Conservation (phyloP, 1,140 invertebrate species). For the Panulirus ornatus region DNA sequence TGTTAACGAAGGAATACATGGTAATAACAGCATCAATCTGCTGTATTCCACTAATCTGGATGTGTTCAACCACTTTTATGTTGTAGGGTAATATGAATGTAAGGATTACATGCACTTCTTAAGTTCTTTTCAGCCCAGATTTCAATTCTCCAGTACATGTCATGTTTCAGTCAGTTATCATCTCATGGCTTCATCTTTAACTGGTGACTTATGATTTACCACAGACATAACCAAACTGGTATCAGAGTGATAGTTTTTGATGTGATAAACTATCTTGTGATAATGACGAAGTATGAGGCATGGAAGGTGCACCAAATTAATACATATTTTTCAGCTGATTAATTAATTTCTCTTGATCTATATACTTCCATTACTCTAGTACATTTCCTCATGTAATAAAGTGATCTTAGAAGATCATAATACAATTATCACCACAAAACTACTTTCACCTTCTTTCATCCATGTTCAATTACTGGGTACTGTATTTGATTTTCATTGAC, state of each 20-base stretch:
- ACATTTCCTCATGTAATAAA: too few relatives aligned
- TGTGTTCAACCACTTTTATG: neutral
- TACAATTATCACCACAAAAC: too few relatives aligned
- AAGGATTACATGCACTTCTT: too few relatives aligned
- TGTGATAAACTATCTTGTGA: neutral
- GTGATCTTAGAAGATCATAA: too few relatives aligned
- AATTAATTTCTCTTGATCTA: neutral
- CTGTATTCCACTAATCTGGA: neutral
- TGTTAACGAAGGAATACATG: neutral
- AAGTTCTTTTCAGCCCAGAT: too few relatives aligned
- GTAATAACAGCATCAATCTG: neutral
- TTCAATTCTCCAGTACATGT: neutral
- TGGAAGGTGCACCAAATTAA: neutral
- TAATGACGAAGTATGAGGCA: neutral
- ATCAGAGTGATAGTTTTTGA: neutral
- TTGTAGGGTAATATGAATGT: neutral
- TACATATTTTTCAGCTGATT: neutral
- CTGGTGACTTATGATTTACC: neutral
- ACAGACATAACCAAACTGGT: neutral
- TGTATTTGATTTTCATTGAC: neutral
- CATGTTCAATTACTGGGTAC: too few relatives aligned
- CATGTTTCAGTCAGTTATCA: neutral
- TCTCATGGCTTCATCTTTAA: neutral
- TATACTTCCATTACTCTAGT: too few relatives aligned
- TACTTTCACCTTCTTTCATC: too few relatives aligned